Percentiles rank a stretch among this genome's conserved stretches.
phyloP scores from a whole-genome alignment of 2,888 invertebrate genomes.

The Troides helena region DNA sequence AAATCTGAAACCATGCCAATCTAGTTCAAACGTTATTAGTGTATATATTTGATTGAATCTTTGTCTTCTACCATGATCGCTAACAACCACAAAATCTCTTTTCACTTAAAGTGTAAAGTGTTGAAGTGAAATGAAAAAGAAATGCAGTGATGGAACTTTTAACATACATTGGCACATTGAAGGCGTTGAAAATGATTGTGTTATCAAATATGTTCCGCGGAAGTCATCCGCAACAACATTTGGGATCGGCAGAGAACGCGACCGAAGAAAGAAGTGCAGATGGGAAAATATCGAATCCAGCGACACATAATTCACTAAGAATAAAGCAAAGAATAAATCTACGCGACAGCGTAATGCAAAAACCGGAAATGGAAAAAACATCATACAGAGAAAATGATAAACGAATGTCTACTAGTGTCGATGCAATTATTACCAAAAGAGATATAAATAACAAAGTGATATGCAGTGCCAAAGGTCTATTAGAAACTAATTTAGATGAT shows the following conservation, averaged over 20 bases:
- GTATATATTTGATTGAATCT: not conserved
- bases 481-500: constrained; percentile 78
- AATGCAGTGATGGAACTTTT: constrained; percentile 79
- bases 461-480: constrained; percentile 79
- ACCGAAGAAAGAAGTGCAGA: constrained; percentile 38
- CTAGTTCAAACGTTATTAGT: not conserved
- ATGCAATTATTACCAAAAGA: constrained; percentile 61
- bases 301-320: constrained; percentile 60
- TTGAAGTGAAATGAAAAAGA: constrained; percentile 65
- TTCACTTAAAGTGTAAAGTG: constrained; percentile 45
- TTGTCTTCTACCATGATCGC: not conserved
- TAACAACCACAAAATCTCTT: constrained; percentile 61
- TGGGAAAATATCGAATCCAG: constrained; percentile 47
- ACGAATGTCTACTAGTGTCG: constrained; percentile 68
- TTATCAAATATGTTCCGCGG: constrained; percentile 73
- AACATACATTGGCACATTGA: constrained; percentile 66
- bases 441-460: constrained; percentile 73
- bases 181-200: constrained; percentile 77
- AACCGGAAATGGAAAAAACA: constrained; percentile 45
- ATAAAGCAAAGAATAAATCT: constrained; percentile 66
- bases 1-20: not conserved
- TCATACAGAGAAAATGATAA: constrained; percentile 58
- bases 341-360: constrained; percentile 54
- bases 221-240: constrained; percentile 61
- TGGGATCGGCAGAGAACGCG: constrained; percentile 50